Conservation (phyloP, 2,797 vertebrate species). For the Rhadinocentrus ornatus region DNA sequence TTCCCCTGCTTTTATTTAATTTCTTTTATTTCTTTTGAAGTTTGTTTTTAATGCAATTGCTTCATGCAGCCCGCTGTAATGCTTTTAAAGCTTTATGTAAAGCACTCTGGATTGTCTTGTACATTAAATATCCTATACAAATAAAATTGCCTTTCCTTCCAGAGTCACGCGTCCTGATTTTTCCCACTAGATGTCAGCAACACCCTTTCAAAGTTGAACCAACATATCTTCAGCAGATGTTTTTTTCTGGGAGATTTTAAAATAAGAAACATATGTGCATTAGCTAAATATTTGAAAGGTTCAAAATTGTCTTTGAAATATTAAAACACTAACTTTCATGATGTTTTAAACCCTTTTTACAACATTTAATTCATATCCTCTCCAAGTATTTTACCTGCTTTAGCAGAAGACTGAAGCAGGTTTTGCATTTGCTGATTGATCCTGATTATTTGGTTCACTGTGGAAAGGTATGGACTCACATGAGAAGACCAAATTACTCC, state of each 20-base stretch:
- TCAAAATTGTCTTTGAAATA: neutral
- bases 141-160: too few species aligned
- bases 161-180: neutral
- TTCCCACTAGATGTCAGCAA: conserved; percentile 79
- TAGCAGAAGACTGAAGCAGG: neutral
- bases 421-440: neutral
- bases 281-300: neutral
- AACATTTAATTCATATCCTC: too few species aligned
- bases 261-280: neutral
- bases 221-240: neutral
- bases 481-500: neutral
- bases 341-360: neutral
- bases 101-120: too few species aligned
- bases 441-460: conserved; percentile 13
- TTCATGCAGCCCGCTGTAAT: too few species aligned
- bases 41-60: too few species aligned
- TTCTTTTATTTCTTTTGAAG: too few species aligned
- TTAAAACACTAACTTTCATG: neutral
- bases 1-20: too few species aligned
- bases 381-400: neutral
- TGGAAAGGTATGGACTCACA: neutral
- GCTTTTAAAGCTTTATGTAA: too few species aligned
- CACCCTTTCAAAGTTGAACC: conserved; percentile 30
- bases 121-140: too few species aligned
- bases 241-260: neutral